Base-by-base conservation (phyloP, 2,797 vertebrate species). In the Percopsis omiscomaycus region DNA sequence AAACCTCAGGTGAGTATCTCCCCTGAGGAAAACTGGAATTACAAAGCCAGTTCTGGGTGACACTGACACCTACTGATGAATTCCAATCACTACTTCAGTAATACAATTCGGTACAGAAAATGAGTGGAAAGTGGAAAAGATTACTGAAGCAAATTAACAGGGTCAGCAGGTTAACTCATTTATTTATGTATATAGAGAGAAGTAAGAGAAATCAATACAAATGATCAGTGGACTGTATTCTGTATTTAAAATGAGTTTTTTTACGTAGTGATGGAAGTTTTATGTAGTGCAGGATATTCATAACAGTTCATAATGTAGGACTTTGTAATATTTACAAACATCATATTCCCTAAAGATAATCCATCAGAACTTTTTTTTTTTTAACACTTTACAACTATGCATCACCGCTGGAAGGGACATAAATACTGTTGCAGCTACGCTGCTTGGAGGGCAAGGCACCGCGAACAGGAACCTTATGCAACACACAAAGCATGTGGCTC, bases 141-240 rank as follows among this genome's bases (percentile, higher is more conserved):
- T 45, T 2, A 55, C 37, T 44, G 42, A 59, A 47, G 12, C 22
- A 28, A 47, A 44, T 22, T 22, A 22, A 22, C 5, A 52, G 50
- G 8, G n/a, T n/a, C n/a, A 52, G 10, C 53, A 46, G 14, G 77
- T 83, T 66, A 66, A 81, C 71, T 87, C 72, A 77, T 86, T 89
- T 88, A 89, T 87, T 81, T 83, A 80, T 55, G 73, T 68, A 78
- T 80, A 81, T 59, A 74, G 61, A 83, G 61, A 83, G 68, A 69
- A 77, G 71, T 74, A 68, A 83, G 78, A 84, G 27, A 85, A 85
- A 86, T 86, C 13, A 76, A 81, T 68, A 75, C 73, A 71, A 72
- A 86, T 15, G 53, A 77, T 80, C 66, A 55, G 30, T 60, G 64
- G 51, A 69, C 46, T 71, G 22, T 22, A 22, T 54, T 79, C 60